Base-by-base conservation (phyloP, 2,888 invertebrate species). In the Zele albiditarsus region DNA sequence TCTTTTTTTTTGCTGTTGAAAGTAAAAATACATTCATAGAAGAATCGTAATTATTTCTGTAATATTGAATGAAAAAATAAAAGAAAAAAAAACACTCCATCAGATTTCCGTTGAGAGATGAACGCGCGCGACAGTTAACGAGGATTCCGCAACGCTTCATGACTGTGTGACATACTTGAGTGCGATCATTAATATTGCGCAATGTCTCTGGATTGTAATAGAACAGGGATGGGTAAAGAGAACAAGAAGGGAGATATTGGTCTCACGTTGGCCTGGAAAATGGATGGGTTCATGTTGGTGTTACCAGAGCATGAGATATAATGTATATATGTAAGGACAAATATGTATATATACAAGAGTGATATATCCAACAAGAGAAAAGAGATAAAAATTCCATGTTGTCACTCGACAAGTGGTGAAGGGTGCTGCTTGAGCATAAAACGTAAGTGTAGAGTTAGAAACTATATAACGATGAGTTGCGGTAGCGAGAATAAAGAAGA, bases 141-240 rank as follows among this genome's bases (percentile, higher is more conserved):
- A 68, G 68, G 53, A 53, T 23, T 68, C 53, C 31, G 20, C 31
- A 68, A 28, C 53, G 31, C 38, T 27, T 53, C 28, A 28, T 57
- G 28, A 27, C 53, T 68, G 49, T 53, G 49, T 46, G 67, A 16
- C 27, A 53, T 68, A 53, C 53, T 57, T 12, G 31, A 28, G 27
- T 12, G 53, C 68, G 68, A 68, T 68, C 68, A 68, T 68, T 68
- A 68, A 68, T 68, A 68, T 68, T 53, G 49, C 16, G 68, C 68
- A 68, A 68, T 68, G 68, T 68, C 53, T 68, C 68, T 68, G 57
- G 8, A 31, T 31, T 53, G 46, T n/a, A 63, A n/a, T 33, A 12
- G 63, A 25, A 60, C 27, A 27, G 53, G 6, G 6, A 10, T 10
- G 6, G 6, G 20, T 10, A 53, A 20, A 53, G 20, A 8, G 53